phyloP scores from a whole-genome alignment of 2,888 invertebrate species.

The Melangyna quadrimaculata region DNA sequence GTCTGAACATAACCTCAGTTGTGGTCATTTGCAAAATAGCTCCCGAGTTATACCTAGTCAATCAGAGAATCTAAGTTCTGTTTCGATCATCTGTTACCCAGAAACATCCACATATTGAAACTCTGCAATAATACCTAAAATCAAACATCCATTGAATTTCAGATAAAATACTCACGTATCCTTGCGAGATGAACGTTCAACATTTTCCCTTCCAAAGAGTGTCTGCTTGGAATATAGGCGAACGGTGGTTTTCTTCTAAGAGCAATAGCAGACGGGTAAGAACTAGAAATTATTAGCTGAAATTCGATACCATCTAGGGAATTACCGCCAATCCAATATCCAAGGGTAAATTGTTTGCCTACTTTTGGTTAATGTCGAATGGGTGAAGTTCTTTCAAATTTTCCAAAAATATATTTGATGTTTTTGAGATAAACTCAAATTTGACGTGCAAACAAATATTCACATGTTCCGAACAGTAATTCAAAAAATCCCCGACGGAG shows the following conservation, averaged over 20 bases:
- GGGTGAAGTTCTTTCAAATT: neutral
- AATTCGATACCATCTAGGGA: neutral
- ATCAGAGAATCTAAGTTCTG: neutral
- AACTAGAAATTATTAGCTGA: neutral
- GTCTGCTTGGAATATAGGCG: neutral
- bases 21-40: conserved; percentile 2
- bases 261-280: neutral
- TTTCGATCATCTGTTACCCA: neutral
- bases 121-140: neutral
- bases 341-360: conserved; percentile 1
- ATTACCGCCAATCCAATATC: neutral
- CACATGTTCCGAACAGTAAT: neutral
- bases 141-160: neutral
- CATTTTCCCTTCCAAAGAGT: neutral
- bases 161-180: neutral
- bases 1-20: neutral
- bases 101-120: neutral
- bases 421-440: neutral
- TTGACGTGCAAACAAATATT: neutral
- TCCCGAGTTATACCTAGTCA: neutral
- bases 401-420: neutral
- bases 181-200: neutral
- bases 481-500: neutral
- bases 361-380: neutral
- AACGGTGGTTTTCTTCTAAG: neutral